Percentiles rank a stretch among this genome's conserved stretches.
Conservation (phyloP, 2,113 vertebrate species). For the Campylomormyrus numenius region DNA sequence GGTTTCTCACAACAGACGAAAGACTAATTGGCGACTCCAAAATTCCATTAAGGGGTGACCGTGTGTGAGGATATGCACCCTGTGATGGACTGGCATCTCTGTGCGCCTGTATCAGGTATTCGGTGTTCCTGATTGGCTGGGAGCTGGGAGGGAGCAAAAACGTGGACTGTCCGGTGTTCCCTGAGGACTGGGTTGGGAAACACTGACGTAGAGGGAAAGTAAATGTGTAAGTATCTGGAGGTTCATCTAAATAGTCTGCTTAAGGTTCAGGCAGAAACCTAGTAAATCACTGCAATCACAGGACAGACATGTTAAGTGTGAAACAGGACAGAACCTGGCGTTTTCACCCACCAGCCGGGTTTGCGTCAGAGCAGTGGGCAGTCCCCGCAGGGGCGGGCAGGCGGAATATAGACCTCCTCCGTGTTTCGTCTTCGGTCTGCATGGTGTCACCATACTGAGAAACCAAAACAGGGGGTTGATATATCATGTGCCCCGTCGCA, state of each 20-base stretch:
- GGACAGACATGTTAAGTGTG: background rate
- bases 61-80: background rate
- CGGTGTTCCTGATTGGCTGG: too few relatives aligned
- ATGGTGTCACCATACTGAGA: conserved; percentile 71
- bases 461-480: background rate
- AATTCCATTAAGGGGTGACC: background rate
- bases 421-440: conserved; percentile 26
- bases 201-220: background rate
- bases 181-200: too few relatives aligned
- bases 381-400: conserved; percentile 69
- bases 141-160: too few relatives aligned
- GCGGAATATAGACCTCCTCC: conserved; percentile 55
- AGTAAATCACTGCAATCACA: background rate
- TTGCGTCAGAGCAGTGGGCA: conserved; percentile 69
- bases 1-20: background rate
- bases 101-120: too few relatives aligned
- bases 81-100: background rate
- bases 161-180: too few relatives aligned
- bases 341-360: conserved; percentile 73
- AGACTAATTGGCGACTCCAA: background rate
- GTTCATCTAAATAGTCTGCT: background rate
- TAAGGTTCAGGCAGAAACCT: background rate
- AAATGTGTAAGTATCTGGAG: background rate
- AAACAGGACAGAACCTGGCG: background rate
- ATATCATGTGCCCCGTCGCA: background rate